Conservation (phyloP, 2,888 invertebrate species). For the Stenchaetothrips biformis region DNA sequence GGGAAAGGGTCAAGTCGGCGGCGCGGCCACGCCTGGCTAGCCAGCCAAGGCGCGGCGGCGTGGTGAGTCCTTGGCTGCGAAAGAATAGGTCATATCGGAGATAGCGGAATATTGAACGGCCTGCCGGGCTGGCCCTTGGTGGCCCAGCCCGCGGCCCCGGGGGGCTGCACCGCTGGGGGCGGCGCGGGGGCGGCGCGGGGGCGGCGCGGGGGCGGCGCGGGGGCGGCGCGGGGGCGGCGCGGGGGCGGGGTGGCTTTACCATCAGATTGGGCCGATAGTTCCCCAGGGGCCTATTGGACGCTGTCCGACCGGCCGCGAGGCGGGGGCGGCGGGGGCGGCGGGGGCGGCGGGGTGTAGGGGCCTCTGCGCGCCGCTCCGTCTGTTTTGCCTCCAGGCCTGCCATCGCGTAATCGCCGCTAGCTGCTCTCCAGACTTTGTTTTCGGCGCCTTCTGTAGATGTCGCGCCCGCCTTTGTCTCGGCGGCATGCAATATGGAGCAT, state of each 20-base stretch:
- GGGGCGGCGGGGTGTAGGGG: too few species aligned
- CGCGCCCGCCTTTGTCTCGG: slow-evolving; percentile 14
- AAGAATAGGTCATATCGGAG: slow-evolving; percentile 23
- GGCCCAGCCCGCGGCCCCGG: neutral
- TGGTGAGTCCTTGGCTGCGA: neutral
- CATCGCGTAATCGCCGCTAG: neutral
- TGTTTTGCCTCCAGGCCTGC: neutral
- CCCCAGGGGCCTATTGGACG: slow-evolving; percentile 20
- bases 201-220: neutral
- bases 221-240: neutral
- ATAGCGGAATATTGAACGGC: slow-evolving; percentile 15
- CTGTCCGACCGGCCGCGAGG: neutral
- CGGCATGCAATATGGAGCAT: slow-evolving; percentile 15
- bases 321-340: neutral
- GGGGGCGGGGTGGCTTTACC: neutral
- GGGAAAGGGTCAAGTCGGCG: neutral
- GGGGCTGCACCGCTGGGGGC: neutral
- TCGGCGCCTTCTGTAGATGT: slow-evolving; percentile 15
- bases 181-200: neutral
- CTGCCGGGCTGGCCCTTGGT: neutral
- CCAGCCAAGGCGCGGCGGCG: neutral
- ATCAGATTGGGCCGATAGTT: slow-evolving; percentile 22
- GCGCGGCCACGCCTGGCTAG: neutral
- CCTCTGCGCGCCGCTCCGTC: neutral
- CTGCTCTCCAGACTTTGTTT: slow-evolving; percentile 7